Base-by-base conservation (phyloP, 2,888 invertebrate species). In the Agriopis aurantiaria region DNA sequence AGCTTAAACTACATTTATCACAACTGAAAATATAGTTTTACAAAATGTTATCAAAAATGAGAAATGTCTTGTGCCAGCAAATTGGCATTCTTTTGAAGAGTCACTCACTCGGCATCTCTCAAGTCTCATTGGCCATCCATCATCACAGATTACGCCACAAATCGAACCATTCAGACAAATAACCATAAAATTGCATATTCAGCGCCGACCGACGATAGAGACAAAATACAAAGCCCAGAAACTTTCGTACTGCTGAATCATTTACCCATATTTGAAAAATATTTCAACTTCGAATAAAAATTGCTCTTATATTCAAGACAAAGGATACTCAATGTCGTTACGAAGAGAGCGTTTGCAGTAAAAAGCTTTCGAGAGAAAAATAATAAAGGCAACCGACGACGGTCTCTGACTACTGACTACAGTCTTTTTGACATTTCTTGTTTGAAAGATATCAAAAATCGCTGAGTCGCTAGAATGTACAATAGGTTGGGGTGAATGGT, bases 151-250 rank as follows among this genome's bases (percentile, higher is more conserved):
- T 88, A 90, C 84, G 80, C 82, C 83, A 87, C 87, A 85, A 89
- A 89, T 88, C 84, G 85, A 87, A 84, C 83, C 84, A 86, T 85
- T 82, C 84, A 88, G 80, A 85, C 80, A 87, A 81, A 85, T 86
- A 86, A 86, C 86, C 83, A 88, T 86, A 88, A 90, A 88, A 85
- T 87, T 88, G 85, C 87, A 90, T 87, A 87, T 86, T 90, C 89
- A 89, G 86, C 85, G 81, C 74, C 75, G 76, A 80, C 79, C 79
- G 78, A 84, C 83, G 82, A 88, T 87, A 86, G 81, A 88, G 87
- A 87, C 78, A 79, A 78, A 80, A 78, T 85, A 88, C 85, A 86
- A 85, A 70, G 58, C 85, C 84, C 83, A 85, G 86, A 88, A 86
- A 87, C 79, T 83, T 82, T 82, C 75, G 85, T 80, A 82, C 71